Conservation (phyloP, 2,113 vertebrate species). For the Sceloporus tristichus region DNA sequence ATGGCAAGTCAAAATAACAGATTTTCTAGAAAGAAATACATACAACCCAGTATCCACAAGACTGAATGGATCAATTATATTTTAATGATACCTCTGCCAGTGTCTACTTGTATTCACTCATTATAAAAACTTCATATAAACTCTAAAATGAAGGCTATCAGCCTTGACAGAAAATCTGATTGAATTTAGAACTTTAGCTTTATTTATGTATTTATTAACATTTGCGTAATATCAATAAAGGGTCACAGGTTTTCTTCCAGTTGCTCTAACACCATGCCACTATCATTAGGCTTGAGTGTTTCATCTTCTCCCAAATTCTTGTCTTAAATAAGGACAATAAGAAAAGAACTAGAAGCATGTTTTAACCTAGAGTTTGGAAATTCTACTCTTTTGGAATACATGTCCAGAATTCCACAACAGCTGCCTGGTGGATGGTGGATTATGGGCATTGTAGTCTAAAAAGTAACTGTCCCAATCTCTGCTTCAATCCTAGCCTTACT, state of each 20-base stretch:
- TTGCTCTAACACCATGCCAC: slow-evolving; percentile 14
- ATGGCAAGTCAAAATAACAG: slow-evolving; percentile 57
- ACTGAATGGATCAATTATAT: slow-evolving; percentile 64
- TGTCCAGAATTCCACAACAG: no score
- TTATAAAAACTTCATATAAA: slow-evolving; percentile 41
- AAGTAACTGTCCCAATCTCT: no score
- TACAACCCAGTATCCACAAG: slow-evolving; percentile 49
- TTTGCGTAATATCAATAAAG: slow-evolving; percentile 41
- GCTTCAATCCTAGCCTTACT: background rate
- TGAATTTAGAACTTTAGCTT: slow-evolving; percentile 20
- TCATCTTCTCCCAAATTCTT: background rate
- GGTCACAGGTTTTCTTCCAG: background rate
- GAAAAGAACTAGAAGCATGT: no score
- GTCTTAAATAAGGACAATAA: background rate
- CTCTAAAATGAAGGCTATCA: slow-evolving; percentile 42
- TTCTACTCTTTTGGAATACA: no score
- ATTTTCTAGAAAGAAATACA: slow-evolving; percentile 57
- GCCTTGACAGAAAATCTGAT: background rate
- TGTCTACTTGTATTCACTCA: slow-evolving; percentile 51
- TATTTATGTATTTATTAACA: slow-evolving; percentile 19
- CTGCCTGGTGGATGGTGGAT: no score
- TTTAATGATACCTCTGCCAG: slow-evolving; percentile 52
- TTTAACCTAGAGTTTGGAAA: no score
- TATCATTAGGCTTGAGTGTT: background rate
- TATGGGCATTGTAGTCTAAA: no score